These are phyloP conservation scores for Emys orbicularis DNA, from an alignment of 2,797 vertebrate species.

Conservation along the genomic window DNA sequence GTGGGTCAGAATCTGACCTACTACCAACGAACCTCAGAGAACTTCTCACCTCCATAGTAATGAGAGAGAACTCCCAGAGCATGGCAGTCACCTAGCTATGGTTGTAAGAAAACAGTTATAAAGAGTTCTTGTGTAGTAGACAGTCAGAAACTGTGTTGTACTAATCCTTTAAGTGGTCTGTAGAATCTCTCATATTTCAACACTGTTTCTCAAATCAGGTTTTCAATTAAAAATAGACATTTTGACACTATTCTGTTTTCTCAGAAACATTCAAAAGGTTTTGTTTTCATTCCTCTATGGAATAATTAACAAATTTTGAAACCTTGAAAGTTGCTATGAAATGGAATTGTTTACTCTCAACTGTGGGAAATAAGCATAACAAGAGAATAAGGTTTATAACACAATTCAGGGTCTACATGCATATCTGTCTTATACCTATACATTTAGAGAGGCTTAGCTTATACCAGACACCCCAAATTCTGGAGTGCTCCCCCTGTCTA, in stretches of 20 bases:
- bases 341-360: not conserved
- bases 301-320: not conserved
- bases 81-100: not conserved
- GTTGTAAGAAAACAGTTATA: not conserved
- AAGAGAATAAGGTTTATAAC: not conserved
- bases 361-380: not conserved
- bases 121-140: not conserved
- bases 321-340: not conserved
- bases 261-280: not conserved
- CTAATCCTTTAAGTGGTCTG: not conserved
- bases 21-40: not conserved
- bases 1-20: not conserved
- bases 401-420: not conserved
- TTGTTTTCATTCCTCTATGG: not conserved
- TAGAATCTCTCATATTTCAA: not conserved
- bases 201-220: not conserved
- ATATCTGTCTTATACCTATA: not conserved
- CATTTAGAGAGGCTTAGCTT: not conserved
- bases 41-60: not conserved
- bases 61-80: slow-evolving; percentile 17
- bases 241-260: not conserved
- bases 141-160: not conserved
- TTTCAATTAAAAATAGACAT: not conserved
- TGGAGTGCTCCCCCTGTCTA: not conserved
- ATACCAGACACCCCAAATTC: not conserved